These are phyloP conservation scores for Xylocopa sonorina DNA, from an alignment of 1,140 invertebrate genomes.

Conservation along the genomic window DNA sequence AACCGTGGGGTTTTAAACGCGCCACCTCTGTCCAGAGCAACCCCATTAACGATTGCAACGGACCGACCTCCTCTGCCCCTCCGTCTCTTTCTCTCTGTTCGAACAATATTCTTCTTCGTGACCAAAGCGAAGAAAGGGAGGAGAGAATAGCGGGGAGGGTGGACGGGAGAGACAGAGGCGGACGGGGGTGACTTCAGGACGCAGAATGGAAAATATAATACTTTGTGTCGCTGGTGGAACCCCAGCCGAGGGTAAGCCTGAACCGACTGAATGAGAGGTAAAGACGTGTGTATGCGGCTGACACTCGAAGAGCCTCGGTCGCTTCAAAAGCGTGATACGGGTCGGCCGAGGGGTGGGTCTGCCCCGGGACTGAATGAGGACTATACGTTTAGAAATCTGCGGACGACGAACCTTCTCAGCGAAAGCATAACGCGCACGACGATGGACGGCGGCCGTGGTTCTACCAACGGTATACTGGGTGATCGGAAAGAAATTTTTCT, in stretches of 20 bases:
- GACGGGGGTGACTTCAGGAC: constrained; percentile 16
- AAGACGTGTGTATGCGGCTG: constrained; percentile 42
- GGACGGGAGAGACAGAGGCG: not conserved
- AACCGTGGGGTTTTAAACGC: constrained; percentile 9
- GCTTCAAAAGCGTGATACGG: constrained; percentile 41
- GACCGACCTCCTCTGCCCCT: not conserved
- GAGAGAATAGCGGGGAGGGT: not conserved
- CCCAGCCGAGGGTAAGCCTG: constrained; percentile 40
- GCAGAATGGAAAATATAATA: constrained; percentile 49
- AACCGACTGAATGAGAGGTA: constrained; percentile 48
- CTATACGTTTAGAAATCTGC: constrained; percentile 36
- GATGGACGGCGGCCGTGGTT: not conserved
- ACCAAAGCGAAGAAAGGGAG: not conserved
- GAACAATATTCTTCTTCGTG: not conserved
- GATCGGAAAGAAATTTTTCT: not conserved
- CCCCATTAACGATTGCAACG: constrained; percentile 34
- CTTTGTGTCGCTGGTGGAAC: constrained; percentile 47
- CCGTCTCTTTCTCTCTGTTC: not conserved
- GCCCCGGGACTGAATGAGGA: constrained; percentile 27
- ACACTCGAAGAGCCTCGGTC: constrained; percentile 44
- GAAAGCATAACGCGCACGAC: constrained; percentile 14
- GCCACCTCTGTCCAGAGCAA: constrained; percentile 6
- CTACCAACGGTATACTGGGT: not conserved
- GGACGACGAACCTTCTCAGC: constrained; percentile 35
- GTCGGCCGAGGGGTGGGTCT: constrained; percentile 11